Percentiles rank a stretch among this genome's conserved stretches.
Evolutionary conservation across 2,797 vertebrate species (phyloP).

Genomic region (Pseudochirops cupreus): DNA sequence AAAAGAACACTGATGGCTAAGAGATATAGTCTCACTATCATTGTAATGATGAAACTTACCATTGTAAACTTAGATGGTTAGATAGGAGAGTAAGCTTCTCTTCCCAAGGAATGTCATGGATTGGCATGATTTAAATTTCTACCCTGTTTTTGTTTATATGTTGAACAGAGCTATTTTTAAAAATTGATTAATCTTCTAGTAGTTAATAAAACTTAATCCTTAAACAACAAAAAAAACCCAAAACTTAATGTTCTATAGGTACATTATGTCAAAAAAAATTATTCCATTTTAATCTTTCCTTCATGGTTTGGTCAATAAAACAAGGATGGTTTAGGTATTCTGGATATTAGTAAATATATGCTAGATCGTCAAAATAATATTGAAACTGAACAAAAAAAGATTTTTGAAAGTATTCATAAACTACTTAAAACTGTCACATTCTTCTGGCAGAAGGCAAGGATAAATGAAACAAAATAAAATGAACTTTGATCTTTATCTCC

Average conservation of each 20-base stretch:
- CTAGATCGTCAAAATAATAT: fast-evolving
- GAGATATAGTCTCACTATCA: too few relatives aligned
- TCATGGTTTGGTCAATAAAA: neutral
- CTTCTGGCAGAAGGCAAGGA: neutral
- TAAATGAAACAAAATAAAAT: neutral
- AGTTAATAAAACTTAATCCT: constrained; percentile 3
- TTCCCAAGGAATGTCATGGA: neutral
- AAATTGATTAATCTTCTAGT: neutral
- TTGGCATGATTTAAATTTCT: neutral
- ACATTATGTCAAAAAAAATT: neutral
- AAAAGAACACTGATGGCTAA: too few relatives aligned
- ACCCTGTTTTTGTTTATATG: neutral
- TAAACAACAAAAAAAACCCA: neutral
- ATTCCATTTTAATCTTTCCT: neutral
- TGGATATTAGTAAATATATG: fast-evolving
- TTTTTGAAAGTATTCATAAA: too few relatives aligned
- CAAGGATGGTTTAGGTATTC: neutral
- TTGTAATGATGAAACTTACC: neutral
- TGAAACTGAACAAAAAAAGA: neutral
- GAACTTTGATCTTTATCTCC: neutral
- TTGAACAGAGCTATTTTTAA: neutral
- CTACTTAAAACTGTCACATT: neutral
- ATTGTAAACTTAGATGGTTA: neutral
- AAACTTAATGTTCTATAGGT: neutral
- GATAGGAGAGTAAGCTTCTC: neutral